Percentiles rank a stretch among this genome's conserved stretches.
phyloP scores from a whole-genome alignment of 2,797 vertebrate genomes.

The Sebastes matsubarae region DNA sequence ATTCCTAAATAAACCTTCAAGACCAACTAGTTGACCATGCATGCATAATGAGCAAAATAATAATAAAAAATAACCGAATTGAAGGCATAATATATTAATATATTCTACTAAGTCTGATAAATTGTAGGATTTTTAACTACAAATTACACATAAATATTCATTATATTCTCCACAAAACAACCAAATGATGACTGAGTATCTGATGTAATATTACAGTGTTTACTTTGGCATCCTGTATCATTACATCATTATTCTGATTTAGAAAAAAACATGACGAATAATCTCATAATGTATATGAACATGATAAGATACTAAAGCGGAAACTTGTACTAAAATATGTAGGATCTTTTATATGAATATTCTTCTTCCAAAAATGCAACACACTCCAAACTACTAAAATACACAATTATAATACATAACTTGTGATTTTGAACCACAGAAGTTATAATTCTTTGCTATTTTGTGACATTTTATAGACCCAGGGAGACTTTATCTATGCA shows the following conservation, averaged over 20 bases:
- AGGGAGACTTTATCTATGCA: background rate
- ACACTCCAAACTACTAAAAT: too few species aligned
- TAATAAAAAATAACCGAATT: background rate
- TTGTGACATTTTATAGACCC: background rate
- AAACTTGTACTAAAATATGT: background rate
- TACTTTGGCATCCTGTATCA: background rate
- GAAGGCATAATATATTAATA: background rate
- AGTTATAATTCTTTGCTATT: background rate
- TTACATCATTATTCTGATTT: background rate
- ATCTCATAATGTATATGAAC: background rate
- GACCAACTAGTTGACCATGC: background rate
- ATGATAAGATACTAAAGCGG: background rate
- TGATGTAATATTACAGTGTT: background rate
- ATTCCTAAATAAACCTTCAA: background rate
- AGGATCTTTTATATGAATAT: background rate
- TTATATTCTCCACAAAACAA: background rate
- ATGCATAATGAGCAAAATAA: background rate
- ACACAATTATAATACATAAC: background rate
- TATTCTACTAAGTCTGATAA: background rate
- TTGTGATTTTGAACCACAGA: background rate
- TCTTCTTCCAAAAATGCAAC: background rate
- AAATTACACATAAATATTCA: background rate
- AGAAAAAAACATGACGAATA: background rate
- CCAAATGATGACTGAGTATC: background rate
- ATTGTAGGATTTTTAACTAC: background rate